Conservation (phyloP, 2,113 vertebrate genomes). For the Eonycteris spelaea region DNA sequence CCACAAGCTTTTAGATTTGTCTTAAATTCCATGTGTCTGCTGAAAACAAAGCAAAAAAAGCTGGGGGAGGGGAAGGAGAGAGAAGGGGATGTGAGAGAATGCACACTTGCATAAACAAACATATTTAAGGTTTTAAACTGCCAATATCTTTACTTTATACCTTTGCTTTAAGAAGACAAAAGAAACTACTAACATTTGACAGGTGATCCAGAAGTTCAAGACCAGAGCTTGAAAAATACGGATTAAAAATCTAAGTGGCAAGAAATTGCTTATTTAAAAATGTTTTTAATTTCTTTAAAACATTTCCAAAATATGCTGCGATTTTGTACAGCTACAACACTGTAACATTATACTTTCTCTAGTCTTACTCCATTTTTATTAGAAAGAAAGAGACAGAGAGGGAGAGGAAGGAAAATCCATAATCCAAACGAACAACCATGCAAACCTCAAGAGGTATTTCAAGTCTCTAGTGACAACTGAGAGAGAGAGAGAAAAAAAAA, state of each 20-base stretch:
- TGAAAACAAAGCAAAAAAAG: not conserved
- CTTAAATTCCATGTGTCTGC: not conserved
- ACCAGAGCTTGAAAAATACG: not conserved
- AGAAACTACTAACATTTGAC: not conserved
- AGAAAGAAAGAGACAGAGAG: not conserved
- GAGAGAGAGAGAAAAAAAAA: not conserved
- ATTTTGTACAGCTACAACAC: not conserved
- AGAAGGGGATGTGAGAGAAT: too few species aligned
- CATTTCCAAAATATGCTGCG: not conserved
- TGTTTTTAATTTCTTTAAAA: slow-evolving; percentile 33
- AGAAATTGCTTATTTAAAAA: not conserved
- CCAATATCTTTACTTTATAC: not conserved
- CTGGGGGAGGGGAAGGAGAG: not conserved
- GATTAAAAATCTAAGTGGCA: not conserved
- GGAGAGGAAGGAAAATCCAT: not conserved
- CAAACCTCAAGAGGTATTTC: slow-evolving; percentile 50
- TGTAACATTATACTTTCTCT: not conserved
- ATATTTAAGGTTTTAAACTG: not conserved
- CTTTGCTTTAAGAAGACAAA: not conserved
- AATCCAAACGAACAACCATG: slow-evolving; percentile 29
- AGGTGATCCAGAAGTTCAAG: slow-evolving; percentile 6
- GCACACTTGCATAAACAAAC: not conserved
- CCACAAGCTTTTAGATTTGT: not conserved
- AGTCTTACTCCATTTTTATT: not conserved
- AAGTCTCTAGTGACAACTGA: slow-evolving; percentile 30